These are phyloP conservation scores for Pygoscelis antarcticus DNA, from an alignment of 2,113 vertebrate species.

Conservation along the genomic window DNA sequence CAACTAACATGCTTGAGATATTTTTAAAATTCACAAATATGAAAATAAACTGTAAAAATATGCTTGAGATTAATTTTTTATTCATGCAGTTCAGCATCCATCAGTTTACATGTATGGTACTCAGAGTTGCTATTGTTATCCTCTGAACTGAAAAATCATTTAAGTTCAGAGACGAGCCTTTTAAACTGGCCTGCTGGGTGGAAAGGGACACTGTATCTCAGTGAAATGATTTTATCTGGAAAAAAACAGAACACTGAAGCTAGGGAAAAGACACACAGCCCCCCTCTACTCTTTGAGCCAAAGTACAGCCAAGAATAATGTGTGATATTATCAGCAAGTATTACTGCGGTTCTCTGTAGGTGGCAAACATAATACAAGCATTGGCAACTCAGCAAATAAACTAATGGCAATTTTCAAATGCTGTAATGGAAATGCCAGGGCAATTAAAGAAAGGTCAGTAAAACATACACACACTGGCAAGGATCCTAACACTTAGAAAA, in stretches of 20 bases:
- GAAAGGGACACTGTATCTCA: neutral
- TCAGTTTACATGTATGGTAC: neutral
- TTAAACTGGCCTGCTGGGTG: neutral
- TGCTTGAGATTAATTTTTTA: neutral
- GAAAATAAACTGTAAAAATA: neutral
- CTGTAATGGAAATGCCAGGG: constrained; percentile 9
- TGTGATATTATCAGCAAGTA: constrained; percentile 11
- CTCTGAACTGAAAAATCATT: neutral
- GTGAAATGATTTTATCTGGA: neutral
- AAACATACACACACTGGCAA: neutral
- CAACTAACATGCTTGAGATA: neutral
- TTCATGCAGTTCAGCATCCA: neutral
- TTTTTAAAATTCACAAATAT: neutral
- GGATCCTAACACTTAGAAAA: neutral
- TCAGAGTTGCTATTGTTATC: neutral
- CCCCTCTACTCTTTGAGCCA: neutral
- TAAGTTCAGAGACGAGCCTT: neutral
- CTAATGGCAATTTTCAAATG: constrained; percentile 49
- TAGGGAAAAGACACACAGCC: neutral
- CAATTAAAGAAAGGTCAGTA: constrained; percentile 34
- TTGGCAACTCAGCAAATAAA: constrained; percentile 50
- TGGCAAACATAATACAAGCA: neutral
- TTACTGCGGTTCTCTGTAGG: neutral
- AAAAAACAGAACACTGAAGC: neutral
- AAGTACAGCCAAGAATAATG: constrained; percentile 34